Base-by-base conservation (phyloP, 35 echinoderm and acorn worm genomes). In the Lytechinus pictus region DNA sequence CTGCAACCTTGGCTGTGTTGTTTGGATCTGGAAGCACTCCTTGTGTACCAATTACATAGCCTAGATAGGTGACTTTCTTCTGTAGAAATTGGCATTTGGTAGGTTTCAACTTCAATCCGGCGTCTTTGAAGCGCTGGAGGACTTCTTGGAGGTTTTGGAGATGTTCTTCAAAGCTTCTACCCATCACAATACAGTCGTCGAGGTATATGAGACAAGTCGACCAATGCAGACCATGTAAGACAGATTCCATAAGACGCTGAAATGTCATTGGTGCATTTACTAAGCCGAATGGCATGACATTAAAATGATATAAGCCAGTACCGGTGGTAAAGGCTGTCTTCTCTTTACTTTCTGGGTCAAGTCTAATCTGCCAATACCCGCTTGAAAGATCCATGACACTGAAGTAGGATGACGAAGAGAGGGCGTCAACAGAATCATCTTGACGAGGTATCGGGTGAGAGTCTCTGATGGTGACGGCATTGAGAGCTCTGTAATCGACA, bases 301-400 rank as follows among this genome's bases (percentile, higher is more conserved):
- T 96, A 58, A 98, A 98, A 10, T 98, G 94, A 86, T 29, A 97
- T 29, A 97, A 60, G 55, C 97, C 96, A 94, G 10, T 55, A 7
- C 97, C 95, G 0, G 96, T 96, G 1, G 96, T 95, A 61, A 98
- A 98, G 14, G 96, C 96, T 54, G 97, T 98, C 57, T 98, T 98
- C 71, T 97, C 96, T 28, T 95, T 89, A 24, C 86, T 57, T 53
- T 94, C 86, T 28, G 94, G 92, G 55, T 94, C 54, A 27, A 93
- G 54, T 95, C 92, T 87, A 27, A 95, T 89, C 53, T 97, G 87
- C 94, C 89, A 96, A 61, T 96, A 96, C 72, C 95, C 95, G 61
- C 86, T 91, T 61, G 94, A 56, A 4, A 96, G 91, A 87, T 95
- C 97, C 11, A 98, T 54, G 6, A 55, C 28, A 58, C 95, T 89